A percentile compares a stretch with the other conserved stretches of the same genome.
Evolutionary conservation across 2,888 invertebrate species (phyloP).

Genomic region (Plutella xylostella): DNA sequence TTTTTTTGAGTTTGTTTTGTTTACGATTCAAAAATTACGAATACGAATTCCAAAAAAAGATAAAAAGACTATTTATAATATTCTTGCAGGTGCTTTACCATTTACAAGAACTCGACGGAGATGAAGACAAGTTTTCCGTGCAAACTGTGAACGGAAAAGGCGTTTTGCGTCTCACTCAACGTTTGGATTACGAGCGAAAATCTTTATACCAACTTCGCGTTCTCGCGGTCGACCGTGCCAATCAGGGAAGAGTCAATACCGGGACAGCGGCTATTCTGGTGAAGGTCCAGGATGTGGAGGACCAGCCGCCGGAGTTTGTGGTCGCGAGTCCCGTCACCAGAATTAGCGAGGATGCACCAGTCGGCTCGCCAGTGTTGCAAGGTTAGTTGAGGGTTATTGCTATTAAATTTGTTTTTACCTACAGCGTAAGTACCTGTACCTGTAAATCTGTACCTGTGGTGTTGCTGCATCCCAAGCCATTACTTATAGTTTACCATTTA

Average conservation of each 20-base stretch:
- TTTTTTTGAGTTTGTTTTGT: too few species aligned
- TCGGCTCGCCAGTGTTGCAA: constrained; percentile 87
- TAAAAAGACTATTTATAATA: neutral
- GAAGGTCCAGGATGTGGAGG: constrained; percentile 87
- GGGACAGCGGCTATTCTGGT: constrained; percentile 90
- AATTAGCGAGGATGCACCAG: constrained; percentile 85
- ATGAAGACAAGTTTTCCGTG: constrained; percentile 81
- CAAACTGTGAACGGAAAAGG: constrained; percentile 89
- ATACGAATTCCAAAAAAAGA: neutral
- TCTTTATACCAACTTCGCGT: constrained; percentile 87
- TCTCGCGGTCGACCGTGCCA: constrained; percentile 86
- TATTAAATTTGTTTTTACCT: neutral
- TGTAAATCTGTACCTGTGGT: neutral
- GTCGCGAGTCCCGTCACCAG: constrained; percentile 88
- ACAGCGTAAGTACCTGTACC: neutral
- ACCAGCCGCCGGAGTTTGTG: constrained; percentile 92
- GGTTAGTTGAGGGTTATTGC: constrained; percentile 51
- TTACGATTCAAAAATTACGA: too few species aligned
- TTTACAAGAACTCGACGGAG: constrained; percentile 84
- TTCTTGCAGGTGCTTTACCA: constrained; percentile 83
- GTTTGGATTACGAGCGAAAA: constrained; percentile 88
- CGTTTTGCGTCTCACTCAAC: constrained; percentile 79
- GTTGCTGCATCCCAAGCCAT: neutral
- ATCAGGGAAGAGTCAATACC: constrained; percentile 85
- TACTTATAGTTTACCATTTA: neutral